Conservation (phyloP, 2,113 vertebrate genomes). For the Grammomys surdaster region DNA sequence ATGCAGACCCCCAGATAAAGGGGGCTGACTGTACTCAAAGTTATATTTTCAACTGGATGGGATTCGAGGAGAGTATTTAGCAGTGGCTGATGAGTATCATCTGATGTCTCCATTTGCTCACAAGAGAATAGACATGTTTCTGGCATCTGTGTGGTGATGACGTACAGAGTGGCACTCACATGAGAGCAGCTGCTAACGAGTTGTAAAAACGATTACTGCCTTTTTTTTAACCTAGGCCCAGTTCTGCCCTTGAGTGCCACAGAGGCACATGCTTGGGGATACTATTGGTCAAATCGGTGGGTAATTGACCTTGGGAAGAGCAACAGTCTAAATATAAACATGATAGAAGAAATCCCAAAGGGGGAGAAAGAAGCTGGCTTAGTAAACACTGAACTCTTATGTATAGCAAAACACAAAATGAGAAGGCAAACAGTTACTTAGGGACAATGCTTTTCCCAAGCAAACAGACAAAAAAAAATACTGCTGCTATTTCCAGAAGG, state of each 20-base stretch:
- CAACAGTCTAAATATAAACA: slow-evolving; percentile 12
- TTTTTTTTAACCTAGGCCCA: not conserved
- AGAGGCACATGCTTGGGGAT: not conserved
- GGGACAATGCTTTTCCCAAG: not conserved
- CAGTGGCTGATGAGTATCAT: not conserved
- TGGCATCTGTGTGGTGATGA: not conserved
- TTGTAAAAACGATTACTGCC: not conserved
- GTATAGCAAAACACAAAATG: not conserved
- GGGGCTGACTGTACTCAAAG: not conserved
- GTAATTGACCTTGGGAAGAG: not conserved
- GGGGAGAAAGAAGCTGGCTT: not conserved
- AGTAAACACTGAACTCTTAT: not conserved
- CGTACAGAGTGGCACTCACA: not conserved
- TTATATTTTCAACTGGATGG: not conserved
- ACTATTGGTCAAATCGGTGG: not conserved
- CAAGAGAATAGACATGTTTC: not conserved
- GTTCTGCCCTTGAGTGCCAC: not conserved
- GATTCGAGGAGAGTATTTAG: not conserved
- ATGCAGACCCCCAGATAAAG: not conserved
- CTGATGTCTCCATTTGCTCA: not conserved
- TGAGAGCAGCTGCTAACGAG: not conserved
- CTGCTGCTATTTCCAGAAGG: not conserved
- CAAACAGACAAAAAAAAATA: not conserved
- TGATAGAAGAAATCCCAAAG: not conserved
- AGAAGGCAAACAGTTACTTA: slow-evolving; percentile 2